Conservation (phyloP, 92 coral and sea anemone genomes). For the Zoanthus solanderi region DNA sequence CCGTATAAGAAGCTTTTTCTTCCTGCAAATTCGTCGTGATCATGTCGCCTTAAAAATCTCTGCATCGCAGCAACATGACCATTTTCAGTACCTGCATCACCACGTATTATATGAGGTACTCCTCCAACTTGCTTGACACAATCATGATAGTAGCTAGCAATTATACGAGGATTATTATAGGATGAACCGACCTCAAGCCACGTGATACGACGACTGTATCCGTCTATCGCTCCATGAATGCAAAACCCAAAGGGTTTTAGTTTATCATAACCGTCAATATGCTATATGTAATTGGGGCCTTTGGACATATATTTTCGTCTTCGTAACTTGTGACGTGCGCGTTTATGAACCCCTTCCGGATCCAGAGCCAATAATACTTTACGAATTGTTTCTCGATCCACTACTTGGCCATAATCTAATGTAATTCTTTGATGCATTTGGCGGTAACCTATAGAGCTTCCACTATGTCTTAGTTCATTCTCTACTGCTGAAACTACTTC, state of each 20-base stretch:
- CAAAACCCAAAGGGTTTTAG: conserved; percentile 49
- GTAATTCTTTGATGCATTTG: conserved; percentile 72
- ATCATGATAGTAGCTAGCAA: conserved; percentile 63
- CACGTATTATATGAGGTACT: conserved; percentile 58
- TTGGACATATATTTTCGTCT: conserved; percentile 58
- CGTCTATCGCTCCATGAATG: conserved; percentile 64
- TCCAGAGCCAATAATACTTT: conserved; percentile 57
- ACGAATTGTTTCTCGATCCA: conserved; percentile 63
- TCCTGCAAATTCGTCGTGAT: conserved; percentile 62
- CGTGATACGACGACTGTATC: conserved; percentile 62
- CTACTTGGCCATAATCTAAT: conserved; percentile 61
- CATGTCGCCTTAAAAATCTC: conserved; percentile 73
- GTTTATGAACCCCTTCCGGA: conserved; percentile 63
- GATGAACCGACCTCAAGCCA: conserved; percentile 74
- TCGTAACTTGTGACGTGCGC: conserved; percentile 63
- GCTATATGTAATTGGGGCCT: conserved; percentile 69
- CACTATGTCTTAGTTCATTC: conserved; percentile 60
- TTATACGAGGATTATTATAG: conserved; percentile 71
- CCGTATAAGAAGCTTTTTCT: conserved; percentile 64
- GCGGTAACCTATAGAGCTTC: conserved; percentile 68
- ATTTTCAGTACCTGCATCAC: conserved; percentile 78
- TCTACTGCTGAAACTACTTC: conserved; percentile 65
- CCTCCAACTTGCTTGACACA: conserved; percentile 68
- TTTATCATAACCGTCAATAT: conserved; percentile 69
- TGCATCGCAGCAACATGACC: conserved; percentile 73